Conservation (phyloP, 35 echinoderm and acorn worm genomes). For the Apostichopus parvimensis region DNA sequence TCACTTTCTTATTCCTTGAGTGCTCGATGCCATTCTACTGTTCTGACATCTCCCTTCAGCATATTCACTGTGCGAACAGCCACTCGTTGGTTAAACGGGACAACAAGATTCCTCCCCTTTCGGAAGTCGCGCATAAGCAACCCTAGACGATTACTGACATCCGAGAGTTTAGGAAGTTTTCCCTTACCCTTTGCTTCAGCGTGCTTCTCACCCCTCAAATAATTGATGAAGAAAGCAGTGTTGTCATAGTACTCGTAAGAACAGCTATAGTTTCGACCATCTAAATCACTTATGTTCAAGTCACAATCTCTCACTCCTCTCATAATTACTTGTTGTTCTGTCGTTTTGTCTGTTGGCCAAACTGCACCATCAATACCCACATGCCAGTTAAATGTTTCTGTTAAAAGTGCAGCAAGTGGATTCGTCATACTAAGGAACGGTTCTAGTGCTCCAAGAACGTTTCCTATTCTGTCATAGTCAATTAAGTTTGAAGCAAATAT, state of each 20-base stretch:
- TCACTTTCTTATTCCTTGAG: background rate
- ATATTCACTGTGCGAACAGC: background rate
- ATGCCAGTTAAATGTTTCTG: too few relatives aligned
- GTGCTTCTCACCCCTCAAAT: too few relatives aligned
- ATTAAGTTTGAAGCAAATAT: too few relatives aligned
- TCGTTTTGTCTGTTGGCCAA: too few relatives aligned
- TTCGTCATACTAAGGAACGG: too few relatives aligned
- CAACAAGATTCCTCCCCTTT: constrained; percentile 56
- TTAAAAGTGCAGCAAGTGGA: too few relatives aligned
- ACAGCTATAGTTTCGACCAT: background rate
- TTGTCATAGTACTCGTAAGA: constrained; percentile 59
- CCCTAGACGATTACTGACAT: constrained; percentile 24
- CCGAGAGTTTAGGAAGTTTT: background rate
- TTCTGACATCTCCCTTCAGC: constrained; percentile 36
- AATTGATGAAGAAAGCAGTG: too few relatives aligned
- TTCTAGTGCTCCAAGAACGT: too few relatives aligned
- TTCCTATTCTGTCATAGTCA: too few relatives aligned
- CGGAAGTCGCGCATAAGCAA: constrained; percentile 67
- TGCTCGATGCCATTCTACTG: constrained; percentile 67
- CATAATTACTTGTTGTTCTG: background rate
- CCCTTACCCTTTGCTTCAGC: constrained; percentile 9
- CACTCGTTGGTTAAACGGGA: constrained; percentile 48
- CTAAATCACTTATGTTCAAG: background rate
- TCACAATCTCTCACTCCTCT: background rate
- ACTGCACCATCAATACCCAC: background rate